Evolutionary conservation across 2,888 invertebrate species (phyloP).

Genomic region (Erynnis tages): DNA sequence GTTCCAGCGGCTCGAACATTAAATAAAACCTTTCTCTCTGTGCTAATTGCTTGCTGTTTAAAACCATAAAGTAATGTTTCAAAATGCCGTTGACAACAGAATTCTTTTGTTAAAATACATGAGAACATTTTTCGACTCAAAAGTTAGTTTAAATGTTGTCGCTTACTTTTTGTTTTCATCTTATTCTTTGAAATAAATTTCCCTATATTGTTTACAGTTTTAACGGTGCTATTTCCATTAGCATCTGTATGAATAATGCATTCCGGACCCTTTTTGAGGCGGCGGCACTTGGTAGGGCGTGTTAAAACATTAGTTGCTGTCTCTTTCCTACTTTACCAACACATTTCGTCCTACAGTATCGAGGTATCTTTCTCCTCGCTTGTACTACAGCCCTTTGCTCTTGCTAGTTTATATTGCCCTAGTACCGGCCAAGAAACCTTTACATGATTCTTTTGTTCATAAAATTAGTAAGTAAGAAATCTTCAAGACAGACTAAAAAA

Average conservation of each 20-base stretch:
- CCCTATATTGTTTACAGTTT: constrained; percentile 19
- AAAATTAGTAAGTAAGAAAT: no score
- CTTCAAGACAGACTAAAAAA: no score
- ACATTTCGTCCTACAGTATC: constrained; percentile 13
- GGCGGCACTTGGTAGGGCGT: constrained; percentile 28
- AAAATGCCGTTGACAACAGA: no score
- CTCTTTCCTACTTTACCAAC: constrained; percentile 35
- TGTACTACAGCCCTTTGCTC: constrained; percentile 12
- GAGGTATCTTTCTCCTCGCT: not conserved
- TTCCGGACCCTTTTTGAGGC: constrained; percentile 32
- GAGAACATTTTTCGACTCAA: no score
- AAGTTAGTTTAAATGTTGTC: not conserved
- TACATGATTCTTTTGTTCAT: constrained; percentile 12
- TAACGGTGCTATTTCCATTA: constrained; percentile 48
- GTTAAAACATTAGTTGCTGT: constrained; percentile 31
- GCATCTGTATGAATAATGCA: constrained; percentile 59
- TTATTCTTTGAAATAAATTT: not conserved
- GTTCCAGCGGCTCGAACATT: no score
- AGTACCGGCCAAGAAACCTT: constrained; percentile 1
- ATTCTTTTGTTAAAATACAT: no score
- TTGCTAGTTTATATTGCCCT: constrained; percentile 1
- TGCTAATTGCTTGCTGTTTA: no score
- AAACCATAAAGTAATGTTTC: no score
- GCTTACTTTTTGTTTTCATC: not conserved
- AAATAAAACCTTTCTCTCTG: no score